These are phyloP conservation scores for Drosophila greeni DNA, from an alignment of 2,888 invertebrate genomes.

Conservation along the genomic window DNA sequence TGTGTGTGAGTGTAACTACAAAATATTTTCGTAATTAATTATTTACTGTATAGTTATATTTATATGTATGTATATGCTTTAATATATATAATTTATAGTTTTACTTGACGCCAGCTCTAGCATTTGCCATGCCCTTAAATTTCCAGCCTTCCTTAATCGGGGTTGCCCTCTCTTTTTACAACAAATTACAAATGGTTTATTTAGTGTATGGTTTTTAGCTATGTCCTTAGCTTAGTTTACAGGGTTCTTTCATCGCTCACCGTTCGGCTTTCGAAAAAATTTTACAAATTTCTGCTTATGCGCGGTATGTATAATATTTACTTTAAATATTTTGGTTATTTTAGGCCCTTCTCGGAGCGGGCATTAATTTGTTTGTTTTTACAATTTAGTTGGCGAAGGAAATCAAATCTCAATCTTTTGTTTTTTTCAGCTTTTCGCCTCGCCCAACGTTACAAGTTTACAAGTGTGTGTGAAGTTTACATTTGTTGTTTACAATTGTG, in stretches of 20 bases:
- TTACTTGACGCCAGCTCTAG: slow-evolving; percentile 54
- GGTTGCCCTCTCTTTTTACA: slow-evolving; percentile 58
- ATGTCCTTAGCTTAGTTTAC: slow-evolving; percentile 59
- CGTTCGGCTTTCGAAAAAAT: slow-evolving; percentile 50
- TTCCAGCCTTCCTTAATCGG: slow-evolving; percentile 10
- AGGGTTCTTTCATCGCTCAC: slow-evolving; percentile 26
- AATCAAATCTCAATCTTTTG: slow-evolving; percentile 46
- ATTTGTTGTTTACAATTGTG: slow-evolving; percentile 55
- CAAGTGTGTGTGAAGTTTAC: slow-evolving; percentile 31
- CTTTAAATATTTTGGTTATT: slow-evolving; percentile 30
- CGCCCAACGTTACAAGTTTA: slow-evolving; percentile 36
- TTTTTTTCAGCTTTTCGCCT: slow-evolving; percentile 37
- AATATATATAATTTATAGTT: slow-evolving; percentile 59
- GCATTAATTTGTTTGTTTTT: slow-evolving; percentile 33
- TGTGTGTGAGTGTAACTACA: slow-evolving; percentile 56
- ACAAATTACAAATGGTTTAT: slow-evolving; percentile 71
- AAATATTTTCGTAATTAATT: slow-evolving; percentile 59
- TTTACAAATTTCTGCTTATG: slow-evolving; percentile 62
- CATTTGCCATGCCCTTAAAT: slow-evolving; percentile 35
- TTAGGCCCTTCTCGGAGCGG: slow-evolving; percentile 18
- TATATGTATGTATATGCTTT: slow-evolving; percentile 60
- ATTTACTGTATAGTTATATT: slow-evolving; percentile 56
- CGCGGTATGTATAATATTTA: slow-evolving; percentile 44
- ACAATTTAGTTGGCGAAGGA: slow-evolving; percentile 62
- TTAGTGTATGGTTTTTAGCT: slow-evolving; percentile 46